Conservation (phyloP, 2,888 invertebrate species). For the Teleogryllus oceanicus region DNA sequence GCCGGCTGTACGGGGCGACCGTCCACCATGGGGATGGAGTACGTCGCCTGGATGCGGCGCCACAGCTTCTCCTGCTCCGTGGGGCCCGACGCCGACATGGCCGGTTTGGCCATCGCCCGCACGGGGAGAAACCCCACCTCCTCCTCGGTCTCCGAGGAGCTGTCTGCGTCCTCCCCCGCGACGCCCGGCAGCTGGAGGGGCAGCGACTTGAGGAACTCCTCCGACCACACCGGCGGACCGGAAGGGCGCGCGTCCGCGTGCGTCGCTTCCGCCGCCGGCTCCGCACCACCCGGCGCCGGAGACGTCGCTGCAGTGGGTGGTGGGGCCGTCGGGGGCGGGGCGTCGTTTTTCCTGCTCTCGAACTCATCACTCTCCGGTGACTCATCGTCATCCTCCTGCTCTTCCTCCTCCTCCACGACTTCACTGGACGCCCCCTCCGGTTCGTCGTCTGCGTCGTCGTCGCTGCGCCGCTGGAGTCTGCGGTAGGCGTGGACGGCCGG, state of each 20-base stretch:
- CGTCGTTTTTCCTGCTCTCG: too few relatives aligned
- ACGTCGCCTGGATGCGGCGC: neutral
- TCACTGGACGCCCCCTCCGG: neutral
- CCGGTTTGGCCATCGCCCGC: neutral
- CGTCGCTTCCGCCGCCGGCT: neutral
- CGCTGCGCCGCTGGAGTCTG: neutral
- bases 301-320: too few relatives aligned
- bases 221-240: neutral
- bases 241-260: neutral
- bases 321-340: too few relatives aligned
- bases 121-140: neutral
- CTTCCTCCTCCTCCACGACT: constrained; percentile 34
- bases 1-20: neutral
- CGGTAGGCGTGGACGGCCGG: neutral
- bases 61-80: neutral
- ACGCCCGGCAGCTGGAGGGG: neutral
- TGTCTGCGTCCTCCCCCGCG: neutral
- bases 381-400: constrained; percentile 24
- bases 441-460: neutral
- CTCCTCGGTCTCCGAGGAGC: neutral
- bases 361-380: neutral
- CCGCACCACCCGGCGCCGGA: too few relatives aligned
- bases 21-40: neutral
- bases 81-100: neutral
- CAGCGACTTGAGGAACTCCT: neutral